Evolutionary conservation across 2,888 invertebrate species (phyloP).

Genomic region (Microchrysa polita): DNA sequence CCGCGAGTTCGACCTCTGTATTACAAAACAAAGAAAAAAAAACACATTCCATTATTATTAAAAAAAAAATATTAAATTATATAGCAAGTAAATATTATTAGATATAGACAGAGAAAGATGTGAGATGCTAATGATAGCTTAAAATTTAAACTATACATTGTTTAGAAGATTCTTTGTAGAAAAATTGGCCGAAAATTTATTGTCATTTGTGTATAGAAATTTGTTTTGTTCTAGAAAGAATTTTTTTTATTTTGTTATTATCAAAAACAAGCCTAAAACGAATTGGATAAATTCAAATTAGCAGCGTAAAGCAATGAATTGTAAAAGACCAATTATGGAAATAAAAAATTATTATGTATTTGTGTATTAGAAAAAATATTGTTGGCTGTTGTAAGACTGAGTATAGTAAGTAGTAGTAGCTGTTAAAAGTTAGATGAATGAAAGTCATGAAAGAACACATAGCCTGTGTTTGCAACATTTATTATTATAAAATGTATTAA

Average conservation of each 20-base stretch:
- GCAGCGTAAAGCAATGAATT: slow-evolving; percentile 9
- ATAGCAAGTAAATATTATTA: not conserved
- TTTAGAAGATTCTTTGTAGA: not conserved
- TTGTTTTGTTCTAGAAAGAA: not conserved
- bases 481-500: not conserved
- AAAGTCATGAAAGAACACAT: slow-evolving; percentile 1
- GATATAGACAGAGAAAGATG: slow-evolving; percentile 11
- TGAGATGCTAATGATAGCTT: slow-evolving; percentile 7
- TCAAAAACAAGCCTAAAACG: not conserved
- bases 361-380: not conserved
- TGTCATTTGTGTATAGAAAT: not conserved
- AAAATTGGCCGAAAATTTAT: not conserved
- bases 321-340: not conserved
- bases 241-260: not conserved
- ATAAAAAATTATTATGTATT: not conserved
- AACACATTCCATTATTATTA: not conserved
- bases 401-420: no score
- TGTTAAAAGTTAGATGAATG: not conserved
- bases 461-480: not conserved
- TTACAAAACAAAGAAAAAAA: slow-evolving; percentile 20
- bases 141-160: slow-evolving; percentile 6
- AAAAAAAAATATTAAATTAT: no score
- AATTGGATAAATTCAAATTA: not conserved
- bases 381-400: no score
- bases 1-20: slow-evolving; percentile 71